Evolutionary conservation across 2,113 vertebrate genomes (phyloP).

Genomic region (Clarias gariepinus): DNA sequence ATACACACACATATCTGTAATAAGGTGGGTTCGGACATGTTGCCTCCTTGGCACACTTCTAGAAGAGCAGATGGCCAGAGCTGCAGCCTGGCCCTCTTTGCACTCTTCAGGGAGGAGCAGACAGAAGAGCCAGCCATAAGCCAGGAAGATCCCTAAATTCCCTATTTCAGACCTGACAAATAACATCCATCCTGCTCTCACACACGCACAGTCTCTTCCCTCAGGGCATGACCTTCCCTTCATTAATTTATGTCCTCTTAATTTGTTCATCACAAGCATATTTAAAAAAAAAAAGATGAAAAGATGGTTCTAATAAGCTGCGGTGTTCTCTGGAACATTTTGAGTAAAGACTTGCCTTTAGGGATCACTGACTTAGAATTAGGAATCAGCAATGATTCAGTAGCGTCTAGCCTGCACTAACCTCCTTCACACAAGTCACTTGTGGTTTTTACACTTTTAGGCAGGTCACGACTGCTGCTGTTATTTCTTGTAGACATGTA

Average conservation of each 20-base stretch:
- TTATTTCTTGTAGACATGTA: not conserved
- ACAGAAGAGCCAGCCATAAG: conserved; percentile 42
- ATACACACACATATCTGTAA: not conserved
- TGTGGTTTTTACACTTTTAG: not conserved
- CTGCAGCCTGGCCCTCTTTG: conserved; percentile 57
- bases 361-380: not conserved
- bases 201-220: conserved; percentile 16
- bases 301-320: conserved; percentile 23
- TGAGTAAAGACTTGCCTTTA: not conserved
- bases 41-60: conserved; percentile 56
- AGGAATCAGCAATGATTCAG: not conserved
- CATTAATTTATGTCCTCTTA: conserved; percentile 33
- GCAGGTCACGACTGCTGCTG: not conserved
- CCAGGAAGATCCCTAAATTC: conserved; percentile 41
- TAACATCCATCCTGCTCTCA: conserved; percentile 30
- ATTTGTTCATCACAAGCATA: conserved; percentile 45
- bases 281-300: conserved; percentile 32
- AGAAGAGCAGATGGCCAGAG: conserved; percentile 67
- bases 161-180: conserved; percentile 42
- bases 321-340: not conserved
- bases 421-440: not conserved
- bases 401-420: not conserved
- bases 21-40: conserved; percentile 42
- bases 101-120: conserved; percentile 48
- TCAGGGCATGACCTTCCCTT: conserved; percentile 19